Percentiles rank a stretch among this genome's conserved stretches.
phyloP scores from a whole-genome alignment of 2,888 invertebrate species.

The Aleiodes testaceus region DNA sequence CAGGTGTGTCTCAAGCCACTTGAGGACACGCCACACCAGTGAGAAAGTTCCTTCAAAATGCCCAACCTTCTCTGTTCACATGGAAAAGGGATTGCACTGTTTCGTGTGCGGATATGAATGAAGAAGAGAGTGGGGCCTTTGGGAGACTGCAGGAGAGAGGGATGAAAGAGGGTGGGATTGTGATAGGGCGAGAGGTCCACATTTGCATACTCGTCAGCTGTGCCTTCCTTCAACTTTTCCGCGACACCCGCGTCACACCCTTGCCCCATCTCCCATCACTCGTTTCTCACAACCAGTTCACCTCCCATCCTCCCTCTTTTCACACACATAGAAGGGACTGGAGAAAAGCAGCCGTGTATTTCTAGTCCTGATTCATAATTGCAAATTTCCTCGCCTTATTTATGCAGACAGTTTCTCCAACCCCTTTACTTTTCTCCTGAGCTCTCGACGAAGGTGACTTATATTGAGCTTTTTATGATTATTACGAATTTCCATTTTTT shows the following conservation, averaged over 20 bases:
- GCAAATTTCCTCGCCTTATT: constrained; percentile 73
- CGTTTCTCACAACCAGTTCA: constrained; percentile 34
- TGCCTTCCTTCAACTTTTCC: constrained; percentile 68
- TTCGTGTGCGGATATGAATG: constrained; percentile 50
- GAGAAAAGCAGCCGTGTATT: constrained; percentile 68
- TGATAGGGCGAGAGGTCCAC: constrained; percentile 60
- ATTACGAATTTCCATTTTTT: constrained; percentile 12
- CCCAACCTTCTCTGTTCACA: constrained; percentile 57
- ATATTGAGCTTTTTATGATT: constrained; percentile 34
- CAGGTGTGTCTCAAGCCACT: constrained; percentile 20
- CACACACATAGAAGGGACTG: constrained; percentile 40
- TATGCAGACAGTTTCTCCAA: constrained; percentile 65
- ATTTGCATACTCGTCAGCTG: constrained; percentile 64
- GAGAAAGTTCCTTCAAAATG: constrained; percentile 20
- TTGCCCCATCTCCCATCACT: constrained; percentile 31
- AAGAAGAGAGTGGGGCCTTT: constrained; percentile 40
- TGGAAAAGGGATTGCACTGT: constrained; percentile 66
- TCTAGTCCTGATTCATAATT: constrained; percentile 72
- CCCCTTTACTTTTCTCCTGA: constrained; percentile 27
- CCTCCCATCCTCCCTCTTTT: constrained; percentile 21
- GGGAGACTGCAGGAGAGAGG: constrained; percentile 47
- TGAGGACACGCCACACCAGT: neutral
- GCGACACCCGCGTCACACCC: constrained; percentile 47
- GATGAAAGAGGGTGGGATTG: constrained; percentile 34
- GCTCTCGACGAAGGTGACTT: constrained; percentile 16